Evolutionary conservation across 2,888 invertebrate genomes (phyloP).

Genomic region (Agrochola litura): DNA sequence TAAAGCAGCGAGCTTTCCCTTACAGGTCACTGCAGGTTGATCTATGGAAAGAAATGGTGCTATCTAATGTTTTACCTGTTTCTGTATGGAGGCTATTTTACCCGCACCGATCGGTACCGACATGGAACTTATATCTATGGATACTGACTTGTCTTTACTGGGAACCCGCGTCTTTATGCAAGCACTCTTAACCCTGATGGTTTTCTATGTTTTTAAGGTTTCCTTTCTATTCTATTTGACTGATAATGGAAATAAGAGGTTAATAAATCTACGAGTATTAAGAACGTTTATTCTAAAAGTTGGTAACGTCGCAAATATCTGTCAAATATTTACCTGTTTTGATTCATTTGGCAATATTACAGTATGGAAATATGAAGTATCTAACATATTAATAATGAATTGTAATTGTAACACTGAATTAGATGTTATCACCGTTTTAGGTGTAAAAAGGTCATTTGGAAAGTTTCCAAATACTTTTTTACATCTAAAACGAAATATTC

Average conservation of each 20-base stretch:
- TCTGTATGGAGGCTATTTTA: not conserved
- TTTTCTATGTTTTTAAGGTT: not conserved
- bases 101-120: not conserved
- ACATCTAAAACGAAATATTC: too few relatives aligned
- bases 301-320: too few relatives aligned
- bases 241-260: not conserved
- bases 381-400: too few relatives aligned
- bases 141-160: not conserved
- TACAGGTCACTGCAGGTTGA: not conserved
- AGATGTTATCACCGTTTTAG: too few relatives aligned
- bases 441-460: too few relatives aligned
- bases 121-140: too few relatives aligned
- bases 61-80: not conserved
- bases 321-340: too few relatives aligned
- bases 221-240: not conserved
- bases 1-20: not conserved
- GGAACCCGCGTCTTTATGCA: not conserved
- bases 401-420: too few relatives aligned
- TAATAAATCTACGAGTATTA: not conserved
- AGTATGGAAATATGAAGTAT: too few relatives aligned
- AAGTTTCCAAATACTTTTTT: too few relatives aligned
- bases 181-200: not conserved
- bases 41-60: not conserved
- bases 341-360: too few relatives aligned
- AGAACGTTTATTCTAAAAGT: too few relatives aligned